Percentiles rank a stretch among this genome's conserved stretches.
These are phyloP conservation scores for Tachuris rubrigastra DNA, from an alignment of 2,113 vertebrate genomes.

Conservation along the genomic window DNA sequence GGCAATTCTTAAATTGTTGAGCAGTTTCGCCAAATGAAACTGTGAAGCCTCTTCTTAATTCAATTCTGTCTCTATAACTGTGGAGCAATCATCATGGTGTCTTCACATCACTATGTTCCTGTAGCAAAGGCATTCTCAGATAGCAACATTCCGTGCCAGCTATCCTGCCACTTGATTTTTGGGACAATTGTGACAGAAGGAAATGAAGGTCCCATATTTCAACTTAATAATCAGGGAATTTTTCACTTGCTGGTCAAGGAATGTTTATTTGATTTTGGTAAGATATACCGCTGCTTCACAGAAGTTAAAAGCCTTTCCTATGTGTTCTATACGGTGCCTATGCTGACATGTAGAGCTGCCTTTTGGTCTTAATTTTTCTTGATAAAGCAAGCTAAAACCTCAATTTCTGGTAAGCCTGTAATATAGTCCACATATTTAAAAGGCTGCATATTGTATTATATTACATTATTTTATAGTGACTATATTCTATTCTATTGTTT, in stretches of 20 bases:
- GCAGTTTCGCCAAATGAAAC: not conserved
- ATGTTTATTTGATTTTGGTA: too few relatives aligned
- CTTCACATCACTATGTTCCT: not conserved
- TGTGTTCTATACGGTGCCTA: too few relatives aligned
- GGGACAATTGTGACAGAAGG: not conserved
- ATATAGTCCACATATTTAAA: not conserved
- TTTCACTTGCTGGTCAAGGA: not conserved
- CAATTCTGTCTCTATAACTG: not conserved
- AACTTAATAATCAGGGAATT: not conserved
- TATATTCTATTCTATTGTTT: not conserved
- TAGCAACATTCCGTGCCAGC: not conserved
- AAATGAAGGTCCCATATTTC: not conserved
- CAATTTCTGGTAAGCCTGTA: not conserved
- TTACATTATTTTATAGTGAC: not conserved
- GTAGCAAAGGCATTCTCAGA: not conserved
- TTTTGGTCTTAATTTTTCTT: too few relatives aligned
- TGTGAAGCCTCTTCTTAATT: not conserved
- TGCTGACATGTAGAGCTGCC: too few relatives aligned
- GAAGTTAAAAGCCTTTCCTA: too few relatives aligned
- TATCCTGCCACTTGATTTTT: not conserved
- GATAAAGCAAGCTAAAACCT: not conserved
- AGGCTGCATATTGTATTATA: not conserved
- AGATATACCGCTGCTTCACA: too few relatives aligned
- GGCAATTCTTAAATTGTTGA: not conserved
- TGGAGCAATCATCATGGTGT: not conserved